These are phyloP conservation scores for Poeciliopsis turrubarensis DNA, from an alignment of 2,113 vertebrate genomes.

Conservation along the genomic window DNA sequence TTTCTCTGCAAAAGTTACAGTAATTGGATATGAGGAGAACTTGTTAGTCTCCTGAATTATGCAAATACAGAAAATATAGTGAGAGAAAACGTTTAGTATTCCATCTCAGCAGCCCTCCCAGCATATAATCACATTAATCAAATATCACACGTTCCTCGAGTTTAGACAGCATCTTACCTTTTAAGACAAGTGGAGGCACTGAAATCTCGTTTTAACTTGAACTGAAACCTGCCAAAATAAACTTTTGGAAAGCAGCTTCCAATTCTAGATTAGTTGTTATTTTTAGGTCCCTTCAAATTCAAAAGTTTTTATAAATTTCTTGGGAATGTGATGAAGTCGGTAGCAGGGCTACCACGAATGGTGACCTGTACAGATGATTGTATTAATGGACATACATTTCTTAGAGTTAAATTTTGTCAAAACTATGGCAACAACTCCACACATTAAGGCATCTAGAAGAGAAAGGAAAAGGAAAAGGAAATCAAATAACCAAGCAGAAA, in stretches of 20 bases:
- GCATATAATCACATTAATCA: neutral
- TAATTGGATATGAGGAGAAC: neutral
- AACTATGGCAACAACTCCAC: too few relatives aligned
- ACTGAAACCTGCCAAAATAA: slow-evolving; percentile 1
- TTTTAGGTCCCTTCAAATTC: neutral
- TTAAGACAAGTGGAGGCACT: neutral
- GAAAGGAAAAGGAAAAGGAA: neutral
- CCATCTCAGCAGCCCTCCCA: neutral
- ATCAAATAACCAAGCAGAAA: too few relatives aligned
- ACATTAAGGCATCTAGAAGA: neutral
- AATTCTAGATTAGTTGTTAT: neutral
- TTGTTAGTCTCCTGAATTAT: slow-evolving; percentile 4
- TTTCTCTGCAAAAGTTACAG: neutral
- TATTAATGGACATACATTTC: too few relatives aligned
- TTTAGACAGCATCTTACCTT: neutral
- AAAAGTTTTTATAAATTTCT: neutral
- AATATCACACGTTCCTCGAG: neutral
- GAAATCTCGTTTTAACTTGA: neutral
- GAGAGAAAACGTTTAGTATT: slow-evolving; percentile 2
- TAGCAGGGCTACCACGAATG: neutral
- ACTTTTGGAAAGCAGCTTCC: neutral
- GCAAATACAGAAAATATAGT: neutral
- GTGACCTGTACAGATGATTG: too few relatives aligned
- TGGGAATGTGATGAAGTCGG: neutral
- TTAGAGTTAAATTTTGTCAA: too few relatives aligned